Conservation (phyloP, 2,113 vertebrate genomes). For the Neolamprologus longior region DNA sequence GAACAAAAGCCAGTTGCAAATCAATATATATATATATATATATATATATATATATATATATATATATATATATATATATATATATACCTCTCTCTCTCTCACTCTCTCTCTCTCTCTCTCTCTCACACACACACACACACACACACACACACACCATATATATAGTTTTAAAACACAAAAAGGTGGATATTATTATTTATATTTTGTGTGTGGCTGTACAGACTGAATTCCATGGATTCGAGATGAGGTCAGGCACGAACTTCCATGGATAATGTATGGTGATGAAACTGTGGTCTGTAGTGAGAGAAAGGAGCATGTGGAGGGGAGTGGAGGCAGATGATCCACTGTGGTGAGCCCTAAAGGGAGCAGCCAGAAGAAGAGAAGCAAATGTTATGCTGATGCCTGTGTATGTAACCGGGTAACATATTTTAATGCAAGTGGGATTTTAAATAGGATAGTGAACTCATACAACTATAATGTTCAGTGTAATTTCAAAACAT, state of each 20-base stretch:
- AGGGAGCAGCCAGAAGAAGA: neutral
- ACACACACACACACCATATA: neutral
- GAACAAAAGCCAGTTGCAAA: too few species aligned
- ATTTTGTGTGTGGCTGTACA: neutral
- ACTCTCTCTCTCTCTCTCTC: neutral
- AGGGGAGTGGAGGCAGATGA: neutral
- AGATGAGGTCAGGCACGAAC: neutral
- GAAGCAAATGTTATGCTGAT: neutral
- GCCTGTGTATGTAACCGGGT: neutral
- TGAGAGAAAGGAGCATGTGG: neutral
- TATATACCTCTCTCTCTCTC: rapidly evolving
- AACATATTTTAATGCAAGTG: neutral
- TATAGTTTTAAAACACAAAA: neutral
- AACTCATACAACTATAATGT: neutral
- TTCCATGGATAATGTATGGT: neutral
- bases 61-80: too few species aligned
- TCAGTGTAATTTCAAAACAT: neutral
- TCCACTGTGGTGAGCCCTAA: neutral
- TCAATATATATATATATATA: too few species aligned
- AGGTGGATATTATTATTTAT: neutral
- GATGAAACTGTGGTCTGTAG: neutral
- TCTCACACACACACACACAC: neutral
- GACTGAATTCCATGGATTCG: neutral
- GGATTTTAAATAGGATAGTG: neutral
- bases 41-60: too few species aligned